phyloP scores from a whole-genome alignment of 2,113 vertebrate genomes.

The Haliaeetus leucogaster region DNA sequence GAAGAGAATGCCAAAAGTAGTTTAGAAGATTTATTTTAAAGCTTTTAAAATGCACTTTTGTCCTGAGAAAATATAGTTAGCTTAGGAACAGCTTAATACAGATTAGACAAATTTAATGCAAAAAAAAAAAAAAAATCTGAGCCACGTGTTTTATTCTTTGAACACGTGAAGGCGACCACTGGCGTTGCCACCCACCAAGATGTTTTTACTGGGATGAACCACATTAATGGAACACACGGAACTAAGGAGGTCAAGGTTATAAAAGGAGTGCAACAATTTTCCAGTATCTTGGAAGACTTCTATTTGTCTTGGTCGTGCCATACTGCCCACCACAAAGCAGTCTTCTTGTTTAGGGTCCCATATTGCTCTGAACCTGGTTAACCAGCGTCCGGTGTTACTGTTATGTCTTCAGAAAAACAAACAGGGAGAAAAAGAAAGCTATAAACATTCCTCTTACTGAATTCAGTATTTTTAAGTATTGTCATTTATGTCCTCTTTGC shows the following conservation, averaged over 20 bases:
- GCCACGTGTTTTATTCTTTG: conserved; percentile 13
- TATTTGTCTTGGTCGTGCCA: conserved; percentile 70
- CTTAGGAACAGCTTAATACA: rapidly evolving
- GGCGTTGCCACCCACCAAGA: conserved; percentile 81
- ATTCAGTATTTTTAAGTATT: background rate
- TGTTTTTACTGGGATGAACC: conserved; percentile 78
- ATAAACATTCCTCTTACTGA: rapidly evolving
- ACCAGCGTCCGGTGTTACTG: conserved; percentile 78
- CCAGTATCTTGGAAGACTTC: conserved; percentile 80
- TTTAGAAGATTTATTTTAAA: background rate
- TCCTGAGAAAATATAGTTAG: background rate
- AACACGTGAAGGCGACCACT: conserved; percentile 84
- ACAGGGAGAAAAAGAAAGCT: background rate
- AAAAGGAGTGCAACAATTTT: conserved; percentile 67
- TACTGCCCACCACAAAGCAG: conserved; percentile 82
- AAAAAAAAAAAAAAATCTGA: background rate
- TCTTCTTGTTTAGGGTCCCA: conserved; percentile 91
- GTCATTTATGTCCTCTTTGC: rapidly evolving
- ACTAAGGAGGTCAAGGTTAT: conserved; percentile 55
- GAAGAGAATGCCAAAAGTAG: background rate
- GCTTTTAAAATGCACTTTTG: background rate
- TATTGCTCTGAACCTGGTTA: conserved; percentile 77
- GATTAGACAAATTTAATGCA: background rate
- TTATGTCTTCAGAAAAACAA: conserved; percentile 63
- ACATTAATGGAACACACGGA: conserved; percentile 80